Base-by-base conservation (phyloP, 2,888 invertebrate genomes). In the Philereme vetulata region DNA sequence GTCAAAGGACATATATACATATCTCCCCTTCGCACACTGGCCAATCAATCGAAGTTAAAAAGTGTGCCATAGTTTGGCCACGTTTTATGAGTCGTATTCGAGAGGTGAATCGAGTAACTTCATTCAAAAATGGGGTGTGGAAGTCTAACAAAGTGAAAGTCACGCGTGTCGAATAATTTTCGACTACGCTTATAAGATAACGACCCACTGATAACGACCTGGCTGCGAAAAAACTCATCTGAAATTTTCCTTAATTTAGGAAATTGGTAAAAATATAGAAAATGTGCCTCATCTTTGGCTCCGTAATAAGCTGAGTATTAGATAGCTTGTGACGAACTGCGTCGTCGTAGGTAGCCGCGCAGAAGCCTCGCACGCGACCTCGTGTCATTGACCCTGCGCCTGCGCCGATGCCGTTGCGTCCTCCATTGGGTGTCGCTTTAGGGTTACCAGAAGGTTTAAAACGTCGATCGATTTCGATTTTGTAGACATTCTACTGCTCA, bases 331-430 rank as follows among this genome's bases (percentile, higher is more conserved):
- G 56, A 36, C 48, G 36, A 43, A 43, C 8, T 6, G 50, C 52
- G 53, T 44, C 51, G 56, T 61, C 66, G 55, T 59, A 60, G 57
- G 65, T 58, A 71, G 73, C 72, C 68, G 71, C 65, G 66, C 72
- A 68, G 80, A 71, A 77, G 75, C 71, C 71, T 71, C 69, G 87
- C 88, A 85, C 86, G 90, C 86, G 88, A 86, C 88, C 84, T 78
- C 80, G 81, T 81, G 90, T 88, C 90, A 80, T 82, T 88, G 90
- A 90, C 88, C 90, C 80, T 56, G 72, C 69, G 72, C 70, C 67
- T 67, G 72, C 70, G 77, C 75, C 78, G 68, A 64, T 76, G 77
- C 81, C 78, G 79, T 78, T 79, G 78, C 75, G 71, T 74, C 76
- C 73, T 75, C 75, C 71, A 70, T 76, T 80, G 75, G 77, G 76